A percentile compares a stretch with the other conserved stretches of the same genome.
Evolutionary conservation across 2,113 vertebrate species (phyloP).

Genomic region (Gasterosteus nipponicus): DNA sequence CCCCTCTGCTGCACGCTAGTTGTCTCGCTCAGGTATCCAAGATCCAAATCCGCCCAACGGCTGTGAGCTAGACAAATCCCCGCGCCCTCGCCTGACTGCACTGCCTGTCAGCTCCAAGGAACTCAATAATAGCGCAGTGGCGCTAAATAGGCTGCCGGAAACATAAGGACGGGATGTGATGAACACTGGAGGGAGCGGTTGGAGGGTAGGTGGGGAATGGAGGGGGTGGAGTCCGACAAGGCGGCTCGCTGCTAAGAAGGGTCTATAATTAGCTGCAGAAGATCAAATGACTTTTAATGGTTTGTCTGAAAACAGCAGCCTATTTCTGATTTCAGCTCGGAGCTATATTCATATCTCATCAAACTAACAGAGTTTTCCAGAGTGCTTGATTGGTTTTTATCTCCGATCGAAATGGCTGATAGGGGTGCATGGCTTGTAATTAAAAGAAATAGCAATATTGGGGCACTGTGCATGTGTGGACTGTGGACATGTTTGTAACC

Average conservation of each 20-base stretch:
- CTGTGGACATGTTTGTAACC: conserved; percentile 11
- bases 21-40: conserved; percentile 16
- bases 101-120: conserved; percentile 42
- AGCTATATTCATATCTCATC: conserved; percentile 75
- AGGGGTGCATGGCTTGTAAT: conserved; percentile 38
- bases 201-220: conserved; percentile 43
- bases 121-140: conserved; percentile 36
- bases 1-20: conserved; percentile 7
- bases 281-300: conserved; percentile 77
- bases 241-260: conserved; percentile 47
- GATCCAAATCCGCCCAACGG: conserved; percentile 29
- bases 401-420: conserved; percentile 63
- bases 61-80: conserved; percentile 36
- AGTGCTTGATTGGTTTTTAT: conserved; percentile 73
- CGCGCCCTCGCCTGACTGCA: conserved; percentile 29
- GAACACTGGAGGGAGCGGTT: conserved; percentile 40
- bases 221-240: conserved; percentile 35
- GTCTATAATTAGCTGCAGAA: conserved; percentile 77
- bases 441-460: conserved; percentile 17
- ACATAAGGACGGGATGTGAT: conserved; percentile 53
- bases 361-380: conserved; percentile 70
- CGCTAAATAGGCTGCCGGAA: conserved; percentile 46
- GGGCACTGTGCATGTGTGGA: neutral
- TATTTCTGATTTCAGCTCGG: conserved; percentile 67
- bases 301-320: conserved; percentile 75